Percentiles rank a stretch among this genome's conserved stretches.
Evolutionary conservation across 2,113 vertebrate genomes (phyloP).

Genomic region (Zonotrichia leucophrys): DNA sequence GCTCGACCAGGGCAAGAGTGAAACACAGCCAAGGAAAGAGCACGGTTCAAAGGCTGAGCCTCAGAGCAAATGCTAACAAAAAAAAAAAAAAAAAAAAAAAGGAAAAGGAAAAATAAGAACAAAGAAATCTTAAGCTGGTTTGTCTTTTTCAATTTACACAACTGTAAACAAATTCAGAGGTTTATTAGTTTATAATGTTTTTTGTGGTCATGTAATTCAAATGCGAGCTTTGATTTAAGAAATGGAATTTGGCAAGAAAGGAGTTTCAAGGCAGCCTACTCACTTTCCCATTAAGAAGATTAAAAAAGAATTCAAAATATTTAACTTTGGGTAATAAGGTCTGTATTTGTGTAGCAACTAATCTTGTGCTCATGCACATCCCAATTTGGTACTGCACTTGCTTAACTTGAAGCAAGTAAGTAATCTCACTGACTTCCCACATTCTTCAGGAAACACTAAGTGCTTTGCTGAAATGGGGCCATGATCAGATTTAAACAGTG

Average conservation of each 20-base stretch:
- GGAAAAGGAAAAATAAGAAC: not conserved
- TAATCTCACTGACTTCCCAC: not conserved
- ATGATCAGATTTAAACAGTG: slow-evolving; percentile 20
- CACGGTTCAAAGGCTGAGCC: not conserved
- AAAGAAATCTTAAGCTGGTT: slow-evolving; percentile 26
- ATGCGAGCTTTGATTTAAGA: slow-evolving; percentile 51
- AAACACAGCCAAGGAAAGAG: not conserved
- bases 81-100: not conserved
- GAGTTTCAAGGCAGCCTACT: slow-evolving; percentile 38
- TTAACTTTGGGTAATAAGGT: slow-evolving; percentile 32
- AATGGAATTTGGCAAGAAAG: slow-evolving; percentile 46
- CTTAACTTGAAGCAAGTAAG: slow-evolving; percentile 3
- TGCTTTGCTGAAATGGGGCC: slow-evolving; percentile 42
- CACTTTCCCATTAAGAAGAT: slow-evolving; percentile 57
- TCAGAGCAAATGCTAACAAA: not conserved
- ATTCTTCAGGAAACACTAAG: not conserved
- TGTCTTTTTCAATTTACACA: slow-evolving; percentile 18
- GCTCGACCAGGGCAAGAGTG: not conserved
- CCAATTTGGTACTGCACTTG: not conserved
- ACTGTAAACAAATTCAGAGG: slow-evolving; percentile 34
- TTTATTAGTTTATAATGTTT: slow-evolving; percentile 58
- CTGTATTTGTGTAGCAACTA: slow-evolving; percentile 24
- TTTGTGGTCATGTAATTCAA: slow-evolving; percentile 43
- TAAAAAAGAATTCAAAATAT: slow-evolving; percentile 64
- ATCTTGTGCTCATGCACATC: slow-evolving; percentile 41